phyloP scores from a whole-genome alignment of 2,797 vertebrate species.

The Chelon labrosus region DNA sequence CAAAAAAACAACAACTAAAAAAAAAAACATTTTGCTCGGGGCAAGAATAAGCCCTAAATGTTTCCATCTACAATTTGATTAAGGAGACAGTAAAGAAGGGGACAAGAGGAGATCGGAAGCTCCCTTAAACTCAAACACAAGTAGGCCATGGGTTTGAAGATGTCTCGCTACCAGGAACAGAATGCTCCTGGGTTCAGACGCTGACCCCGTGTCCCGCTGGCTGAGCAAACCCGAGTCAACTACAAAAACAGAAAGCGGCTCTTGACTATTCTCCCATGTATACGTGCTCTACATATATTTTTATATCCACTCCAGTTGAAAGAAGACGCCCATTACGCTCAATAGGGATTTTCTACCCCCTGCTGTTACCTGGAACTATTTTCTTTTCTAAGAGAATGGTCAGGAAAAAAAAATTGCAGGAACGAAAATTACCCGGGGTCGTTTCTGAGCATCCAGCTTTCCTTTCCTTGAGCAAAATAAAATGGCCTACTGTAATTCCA shows the following conservation, averaged over 20 bases:
- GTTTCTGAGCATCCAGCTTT: constrained; percentile 32
- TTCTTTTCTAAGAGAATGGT: constrained; percentile 11
- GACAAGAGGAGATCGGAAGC: not conserved
- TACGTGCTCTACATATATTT: constrained; percentile 48
- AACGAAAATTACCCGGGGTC: constrained; percentile 35
- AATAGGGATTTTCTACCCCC: constrained; percentile 35
- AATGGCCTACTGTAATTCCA: constrained; percentile 43
- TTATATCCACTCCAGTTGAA: constrained; percentile 29
- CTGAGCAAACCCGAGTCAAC: constrained; percentile 18
- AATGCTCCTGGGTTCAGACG: constrained; percentile 27
- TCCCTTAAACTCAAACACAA: constrained; percentile 9
- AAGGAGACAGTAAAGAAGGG: not conserved
- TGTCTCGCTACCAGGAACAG: constrained; percentile 12
- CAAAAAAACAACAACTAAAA: not conserved
- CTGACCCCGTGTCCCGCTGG: constrained; percentile 28
- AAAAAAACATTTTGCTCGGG: not conserved
- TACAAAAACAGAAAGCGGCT: constrained; percentile 29
- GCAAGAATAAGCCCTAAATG: not conserved
- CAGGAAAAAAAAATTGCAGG: constrained; percentile 12
- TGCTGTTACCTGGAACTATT: constrained; percentile 33
- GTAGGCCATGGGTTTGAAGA: constrained; percentile 14
- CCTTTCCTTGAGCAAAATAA: constrained; percentile 19
- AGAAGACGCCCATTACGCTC: constrained; percentile 42
- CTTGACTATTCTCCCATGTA: not conserved
- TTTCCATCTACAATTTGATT: not conserved